Base-by-base conservation (phyloP, 2,113 vertebrate genomes). In the Glareola pratincola region DNA sequence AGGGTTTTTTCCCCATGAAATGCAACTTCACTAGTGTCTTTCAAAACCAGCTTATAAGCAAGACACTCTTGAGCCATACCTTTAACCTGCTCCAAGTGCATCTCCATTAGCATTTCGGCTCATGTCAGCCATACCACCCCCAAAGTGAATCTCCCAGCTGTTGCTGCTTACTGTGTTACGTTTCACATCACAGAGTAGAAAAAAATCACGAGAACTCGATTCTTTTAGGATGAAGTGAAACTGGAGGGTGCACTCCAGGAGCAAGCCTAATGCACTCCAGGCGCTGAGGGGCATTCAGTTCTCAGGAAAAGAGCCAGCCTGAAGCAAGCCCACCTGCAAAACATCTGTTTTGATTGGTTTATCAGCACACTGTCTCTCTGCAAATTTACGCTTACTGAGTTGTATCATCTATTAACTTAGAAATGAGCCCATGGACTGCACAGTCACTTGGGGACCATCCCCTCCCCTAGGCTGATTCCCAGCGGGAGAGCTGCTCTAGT, bases 1-100 rank as follows among this genome's bases (percentile, higher is more conserved):
- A 8, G 3, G 0, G 2, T 24, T 32, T 41, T 53, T 71, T 29
- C 6, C 19, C 37, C 10, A 14, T 12, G 51, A 77, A 54, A 56
- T 37, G 11, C 19, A 77, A 15, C 10, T 47, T 78, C 50, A 57
- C 8, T 17, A 37, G 13, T n/a, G 56, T 7, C 17, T 60, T 74
- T 64, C 45, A 90, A 81, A 85, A 60, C 24, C 15, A 53, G 9
- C 9, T 89, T 21, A 41, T 51, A 67, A 57, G 48, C 39, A 74
- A 51, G 32, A 48, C 11, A 23, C 3, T 62, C 27, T 56, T 43
- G 16, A 88, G 36, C 23, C 43, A 39, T 39, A 39, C 39, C 39
- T 39, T 39, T 39, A 9, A 56, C 15, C 19, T 85, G 34, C 36
- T 41, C 66, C 4, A 39, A 39, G 39, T 39, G 39, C 39, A 39